phyloP scores from a whole-genome alignment of 2,797 vertebrate genomes.

The Tiaroga cobitis region DNA sequence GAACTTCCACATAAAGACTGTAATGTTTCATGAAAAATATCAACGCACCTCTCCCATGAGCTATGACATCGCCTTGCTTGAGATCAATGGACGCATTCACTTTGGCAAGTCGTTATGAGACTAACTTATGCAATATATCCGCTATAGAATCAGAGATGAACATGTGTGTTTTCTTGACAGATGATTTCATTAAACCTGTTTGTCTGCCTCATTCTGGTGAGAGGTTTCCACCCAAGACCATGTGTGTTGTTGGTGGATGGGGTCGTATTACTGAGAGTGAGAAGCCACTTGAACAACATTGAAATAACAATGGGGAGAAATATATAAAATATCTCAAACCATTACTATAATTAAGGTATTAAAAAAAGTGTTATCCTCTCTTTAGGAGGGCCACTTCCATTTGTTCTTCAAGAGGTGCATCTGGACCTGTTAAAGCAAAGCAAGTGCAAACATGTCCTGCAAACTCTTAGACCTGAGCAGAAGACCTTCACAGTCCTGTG shows the following conservation, averaged over 20 bases:
- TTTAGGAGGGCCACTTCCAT: conserved; percentile 78
- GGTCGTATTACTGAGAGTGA: conserved; percentile 83
- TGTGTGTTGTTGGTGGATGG: conserved; percentile 86
- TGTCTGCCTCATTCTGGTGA: conserved; percentile 85
- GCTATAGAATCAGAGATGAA: not conserved
- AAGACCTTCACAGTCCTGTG: conserved; percentile 79
- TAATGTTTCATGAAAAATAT: conserved; percentile 82
- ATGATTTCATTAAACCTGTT: conserved; percentile 76
- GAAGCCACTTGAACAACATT: conserved; percentile 41
- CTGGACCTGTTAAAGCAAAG: conserved; percentile 79
- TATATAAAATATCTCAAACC: not conserved
- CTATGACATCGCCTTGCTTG: conserved; percentile 85
- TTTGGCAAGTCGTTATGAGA: conserved; percentile 77
- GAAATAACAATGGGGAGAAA: not conserved
- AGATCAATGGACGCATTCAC: conserved; percentile 76
- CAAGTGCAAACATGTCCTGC: conserved; percentile 77
- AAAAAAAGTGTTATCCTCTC: not conserved
- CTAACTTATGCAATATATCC: not conserved
- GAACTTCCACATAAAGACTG: conserved; percentile 72
- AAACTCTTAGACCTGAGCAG: conserved; percentile 71
- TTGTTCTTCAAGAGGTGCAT: conserved; percentile 78
- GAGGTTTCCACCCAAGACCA: conserved; percentile 72
- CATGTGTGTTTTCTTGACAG: conserved; percentile 64
- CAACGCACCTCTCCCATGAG: conserved; percentile 78
- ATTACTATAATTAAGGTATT: not conserved